These are phyloP conservation scores for Silurus asotus DNA, from an alignment of 2,113 vertebrate species.

Conservation along the genomic window DNA sequence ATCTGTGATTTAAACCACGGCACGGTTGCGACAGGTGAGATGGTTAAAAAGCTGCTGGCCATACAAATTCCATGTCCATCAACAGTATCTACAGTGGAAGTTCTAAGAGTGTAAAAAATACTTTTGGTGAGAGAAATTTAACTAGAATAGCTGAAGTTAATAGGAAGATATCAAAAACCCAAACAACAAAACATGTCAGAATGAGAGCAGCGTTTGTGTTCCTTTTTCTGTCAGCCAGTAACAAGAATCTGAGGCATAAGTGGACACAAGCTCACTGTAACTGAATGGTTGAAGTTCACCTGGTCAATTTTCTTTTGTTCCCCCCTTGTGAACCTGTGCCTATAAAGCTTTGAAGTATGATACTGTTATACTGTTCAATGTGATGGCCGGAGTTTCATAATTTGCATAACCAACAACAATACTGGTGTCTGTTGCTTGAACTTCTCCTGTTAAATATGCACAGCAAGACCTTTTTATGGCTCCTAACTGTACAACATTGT, in stretches of 20 bases:
- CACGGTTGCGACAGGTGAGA: too few species aligned
- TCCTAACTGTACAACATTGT: constrained; percentile 46
- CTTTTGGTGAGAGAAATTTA: not conserved
- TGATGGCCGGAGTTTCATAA: not conserved
- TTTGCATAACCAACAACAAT: constrained; percentile 40
- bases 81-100: not conserved
- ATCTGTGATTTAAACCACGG: too few species aligned
- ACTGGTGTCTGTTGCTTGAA: not conserved
- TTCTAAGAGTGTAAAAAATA: not conserved
- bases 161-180: not conserved
- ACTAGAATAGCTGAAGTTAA: not conserved
- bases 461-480: constrained; percentile 15
- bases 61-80: not conserved
- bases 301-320: not conserved
- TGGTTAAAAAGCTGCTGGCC: not conserved
- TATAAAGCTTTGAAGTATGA: not conserved
- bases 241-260: not conserved
- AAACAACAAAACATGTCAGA: not conserved
- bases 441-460: constrained; percentile 3
- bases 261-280: not conserved
- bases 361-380: not conserved
- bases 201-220: not conserved
- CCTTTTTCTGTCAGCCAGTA: not conserved
- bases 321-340: not conserved
- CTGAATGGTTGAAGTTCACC: not conserved